A percentile compares a stretch with the other conserved stretches of the same genome.
Evolutionary conservation across 2,797 vertebrate species (phyloP).

Genomic region (Martes flavigula): DNA sequence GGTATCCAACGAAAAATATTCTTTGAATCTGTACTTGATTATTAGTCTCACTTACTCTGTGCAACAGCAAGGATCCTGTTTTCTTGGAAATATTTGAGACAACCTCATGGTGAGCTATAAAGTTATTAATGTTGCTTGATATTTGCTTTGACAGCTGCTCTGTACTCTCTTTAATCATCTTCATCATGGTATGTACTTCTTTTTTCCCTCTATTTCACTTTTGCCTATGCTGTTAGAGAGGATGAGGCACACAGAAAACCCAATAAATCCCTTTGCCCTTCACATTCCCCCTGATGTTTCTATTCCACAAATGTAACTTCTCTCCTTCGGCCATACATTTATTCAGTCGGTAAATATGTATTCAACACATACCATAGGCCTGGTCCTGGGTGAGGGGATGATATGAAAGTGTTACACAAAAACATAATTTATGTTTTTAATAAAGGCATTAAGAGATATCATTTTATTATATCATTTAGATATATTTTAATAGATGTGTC

Average conservation of each 20-base stretch:
- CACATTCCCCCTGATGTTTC: neutral
- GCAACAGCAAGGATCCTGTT: slow-evolving; percentile 79
- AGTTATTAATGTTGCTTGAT: slow-evolving; percentile 87
- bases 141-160: slow-evolving; percentile 87
- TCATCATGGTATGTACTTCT: slow-evolving; percentile 79
- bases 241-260: slow-evolving; percentile 59
- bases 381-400: neutral
- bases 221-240: slow-evolving; percentile 72
- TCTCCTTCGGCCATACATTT: neutral
- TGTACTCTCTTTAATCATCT: slow-evolving; percentile 86
- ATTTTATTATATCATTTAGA: too few species aligned
- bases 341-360: neutral
- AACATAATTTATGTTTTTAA: neutral
- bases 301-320: slow-evolving; percentile 28
- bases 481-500: neutral
- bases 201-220: slow-evolving; percentile 81
- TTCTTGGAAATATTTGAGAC: slow-evolving; percentile 80
- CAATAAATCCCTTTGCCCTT: slow-evolving; percentile 68
- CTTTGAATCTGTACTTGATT: slow-evolving; percentile 67
- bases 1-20: slow-evolving; percentile 17
- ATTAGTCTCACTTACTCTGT: slow-evolving; percentile 72
- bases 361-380: neutral
- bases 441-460: neutral
- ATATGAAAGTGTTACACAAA: neutral
- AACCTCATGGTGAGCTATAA: slow-evolving; percentile 80